Base-by-base conservation (phyloP, 2,888 invertebrate species). In the Drosophila atripex region DNA sequence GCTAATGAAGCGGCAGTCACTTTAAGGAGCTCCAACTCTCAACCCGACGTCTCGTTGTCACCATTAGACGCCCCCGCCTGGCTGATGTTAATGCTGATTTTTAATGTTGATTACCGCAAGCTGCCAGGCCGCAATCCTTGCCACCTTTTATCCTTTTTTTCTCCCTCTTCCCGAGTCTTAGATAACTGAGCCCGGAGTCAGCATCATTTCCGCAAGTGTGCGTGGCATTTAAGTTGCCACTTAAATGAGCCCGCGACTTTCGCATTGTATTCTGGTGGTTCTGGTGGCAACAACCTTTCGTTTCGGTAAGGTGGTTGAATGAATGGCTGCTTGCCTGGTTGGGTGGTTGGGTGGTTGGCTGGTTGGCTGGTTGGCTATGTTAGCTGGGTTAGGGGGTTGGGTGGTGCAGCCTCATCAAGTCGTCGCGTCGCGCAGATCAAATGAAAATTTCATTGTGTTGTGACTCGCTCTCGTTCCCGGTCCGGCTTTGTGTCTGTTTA, bases 401-500 rank as follows among this genome's bases (percentile, higher is more conserved):
- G 32, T 46, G 35, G 47, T 43, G 51, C 73, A 64, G 41, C 70
- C 71, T 72, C 83, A 83, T 80, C 83, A 86, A 77, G 71, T 70
- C 68, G 71, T 71, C 86, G 77, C 74, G 72, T 66, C 66, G 73
- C 66, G 54, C 77, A 86, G 84, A 88, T 89, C 87, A 89, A 89
- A 89, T 89, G 86, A 88, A 89, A 89, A 75, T 88, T 88, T 88
- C 86, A 87, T 86, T 89, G 88, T 89, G 78, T 76, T 88, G 76
- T 79, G 80, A 76, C 79, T 59, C 72, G 66, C 66, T 61, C 16
- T 32, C 72, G 66, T 64, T 61, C 16, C 28, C 11, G 6, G 32
- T 16, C 35, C 38, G 55, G 39, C 60, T 66, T 47, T 69, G 50
- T 64, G 45, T 66, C 38, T 49, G 14, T 51, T 35, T 52, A 64